Conservation (phyloP, 1,140 invertebrate genomes). For the Calliopsis andreniformis region DNA sequence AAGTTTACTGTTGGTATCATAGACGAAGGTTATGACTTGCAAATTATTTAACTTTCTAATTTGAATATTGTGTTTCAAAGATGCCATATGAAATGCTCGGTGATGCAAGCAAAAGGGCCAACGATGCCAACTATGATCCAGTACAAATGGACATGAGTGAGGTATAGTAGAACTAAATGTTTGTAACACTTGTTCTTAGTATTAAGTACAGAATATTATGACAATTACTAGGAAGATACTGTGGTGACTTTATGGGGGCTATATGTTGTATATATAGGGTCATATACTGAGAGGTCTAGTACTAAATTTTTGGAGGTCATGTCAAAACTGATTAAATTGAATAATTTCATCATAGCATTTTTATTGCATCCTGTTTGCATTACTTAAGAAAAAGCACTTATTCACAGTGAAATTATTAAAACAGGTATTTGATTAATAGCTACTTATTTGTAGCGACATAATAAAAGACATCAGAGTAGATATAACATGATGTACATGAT, state of each 20-base stretch:
- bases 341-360: constrained; percentile 18
- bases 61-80: constrained; percentile 63
- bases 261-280: constrained; percentile 53
- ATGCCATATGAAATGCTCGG: constrained; percentile 61
- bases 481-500: constrained; percentile 7
- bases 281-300: constrained; percentile 43
- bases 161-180: constrained; percentile 76
- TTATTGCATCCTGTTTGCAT: neutral
- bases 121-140: constrained; percentile 82
- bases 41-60: neutral
- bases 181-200: constrained; percentile 40
- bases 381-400: neutral
- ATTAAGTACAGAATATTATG: constrained; percentile 56
- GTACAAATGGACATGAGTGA: constrained; percentile 84
- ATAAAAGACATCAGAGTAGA: neutral
- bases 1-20: neutral
- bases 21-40: neutral
- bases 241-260: constrained; percentile 61
- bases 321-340: constrained; percentile 15
- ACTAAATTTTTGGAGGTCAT: constrained; percentile 53
- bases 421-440: neutral
- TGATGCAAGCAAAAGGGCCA: constrained; percentile 65
- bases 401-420: neutral
- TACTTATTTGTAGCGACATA: neutral
- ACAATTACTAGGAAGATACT: constrained; percentile 61